Conservation (phyloP, 2,797 vertebrate genomes). For the Microhierax caerulescens region DNA sequence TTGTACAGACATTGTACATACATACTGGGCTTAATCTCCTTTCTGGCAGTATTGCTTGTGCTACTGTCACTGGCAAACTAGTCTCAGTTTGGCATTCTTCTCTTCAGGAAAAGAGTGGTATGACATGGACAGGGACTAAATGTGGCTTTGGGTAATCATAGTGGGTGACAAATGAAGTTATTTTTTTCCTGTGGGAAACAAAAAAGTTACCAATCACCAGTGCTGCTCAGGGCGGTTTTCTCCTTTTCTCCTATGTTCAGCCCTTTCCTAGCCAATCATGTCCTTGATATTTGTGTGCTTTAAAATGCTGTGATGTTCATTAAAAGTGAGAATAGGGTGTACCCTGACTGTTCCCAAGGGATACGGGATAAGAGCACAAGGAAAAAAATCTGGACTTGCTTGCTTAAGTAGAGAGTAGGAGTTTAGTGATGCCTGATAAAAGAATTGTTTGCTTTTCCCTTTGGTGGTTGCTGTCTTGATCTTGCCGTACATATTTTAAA, state of each 20-base stretch:
- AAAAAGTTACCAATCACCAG: background rate
- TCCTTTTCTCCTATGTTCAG: background rate
- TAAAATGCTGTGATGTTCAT: background rate
- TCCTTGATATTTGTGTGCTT: background rate
- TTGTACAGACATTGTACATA: background rate
- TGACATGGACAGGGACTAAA: background rate
- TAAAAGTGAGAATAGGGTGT: background rate
- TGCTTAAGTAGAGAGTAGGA: background rate
- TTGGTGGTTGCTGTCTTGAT: background rate
- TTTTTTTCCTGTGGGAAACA: background rate
- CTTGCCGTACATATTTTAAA: background rate
- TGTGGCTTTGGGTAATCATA: background rate
- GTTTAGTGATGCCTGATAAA: background rate
- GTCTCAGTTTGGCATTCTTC: background rate
- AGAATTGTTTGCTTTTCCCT: background rate
- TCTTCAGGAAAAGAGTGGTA: background rate
- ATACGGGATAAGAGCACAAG: rapidly evolving
- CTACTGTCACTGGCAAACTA: background rate
- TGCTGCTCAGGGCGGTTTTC: background rate
- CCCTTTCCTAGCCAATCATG: background rate
- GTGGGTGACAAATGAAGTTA: background rate
- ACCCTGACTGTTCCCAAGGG: background rate
- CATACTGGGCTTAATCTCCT: background rate
- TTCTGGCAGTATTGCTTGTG: background rate
- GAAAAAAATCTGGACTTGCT: background rate